Percentiles rank a stretch among this genome's conserved stretches.
These are phyloP conservation scores for Psilopsiagon aurifrons DNA, from an alignment of 2,113 vertebrate species.

Conservation along the genomic window DNA sequence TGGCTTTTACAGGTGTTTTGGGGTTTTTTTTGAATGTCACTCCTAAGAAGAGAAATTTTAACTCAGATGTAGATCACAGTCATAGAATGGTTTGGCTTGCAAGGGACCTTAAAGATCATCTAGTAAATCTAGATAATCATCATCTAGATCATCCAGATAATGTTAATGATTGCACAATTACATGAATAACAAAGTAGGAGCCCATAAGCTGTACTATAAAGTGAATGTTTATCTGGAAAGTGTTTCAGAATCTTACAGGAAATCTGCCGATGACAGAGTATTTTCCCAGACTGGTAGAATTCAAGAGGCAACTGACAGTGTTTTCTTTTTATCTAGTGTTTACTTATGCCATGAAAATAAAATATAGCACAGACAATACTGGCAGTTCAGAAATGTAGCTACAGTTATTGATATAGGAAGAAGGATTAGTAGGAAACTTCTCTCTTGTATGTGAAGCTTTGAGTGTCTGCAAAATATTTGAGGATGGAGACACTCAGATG, in stretches of 20 bases:
- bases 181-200: neutral
- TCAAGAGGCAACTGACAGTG: neutral
- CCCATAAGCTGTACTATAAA: neutral
- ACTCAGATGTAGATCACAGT: neutral
- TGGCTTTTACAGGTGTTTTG: neutral
- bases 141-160: neutral
- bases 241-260: neutral
- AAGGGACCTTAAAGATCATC: neutral
- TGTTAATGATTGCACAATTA: neutral
- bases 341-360: neutral
- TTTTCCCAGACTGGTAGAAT: neutral
- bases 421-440: neutral
- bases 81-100: neutral
- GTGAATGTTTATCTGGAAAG: neutral
- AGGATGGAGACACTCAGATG: neutral
- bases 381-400: neutral
- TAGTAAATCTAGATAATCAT: neutral
- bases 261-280: neutral
- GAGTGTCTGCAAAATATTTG: conserved; percentile 10
- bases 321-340: conserved; percentile 11
- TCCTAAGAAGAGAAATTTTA: neutral
- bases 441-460: neutral
- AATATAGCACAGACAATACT: neutral
- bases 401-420: neutral
- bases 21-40: neutral